Evolutionary conservation across 2,888 invertebrate species (phyloP).

Genomic region (Furcula furcula): DNA sequence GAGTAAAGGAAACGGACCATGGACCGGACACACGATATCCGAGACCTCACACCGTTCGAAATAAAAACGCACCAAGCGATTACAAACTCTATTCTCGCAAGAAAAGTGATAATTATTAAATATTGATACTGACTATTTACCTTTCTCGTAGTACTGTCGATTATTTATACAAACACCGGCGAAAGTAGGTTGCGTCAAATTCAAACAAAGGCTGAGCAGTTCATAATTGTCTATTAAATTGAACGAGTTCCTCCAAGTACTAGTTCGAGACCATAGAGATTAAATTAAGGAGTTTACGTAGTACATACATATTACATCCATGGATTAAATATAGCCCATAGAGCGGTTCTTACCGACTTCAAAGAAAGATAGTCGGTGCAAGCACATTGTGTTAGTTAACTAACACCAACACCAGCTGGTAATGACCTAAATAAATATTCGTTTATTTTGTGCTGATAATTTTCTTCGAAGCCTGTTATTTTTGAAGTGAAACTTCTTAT

Average conservation of each 20-base stretch:
- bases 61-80: slow-evolving; percentile 18
- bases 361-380: too few species aligned
- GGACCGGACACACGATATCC: slow-evolving; percentile 25
- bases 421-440: too few species aligned
- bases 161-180: slow-evolving; percentile 56
- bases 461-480: too few species aligned
- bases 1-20: slow-evolving; percentile 39
- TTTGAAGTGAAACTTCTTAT: too few species aligned
- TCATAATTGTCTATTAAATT: slow-evolving; percentile 29
- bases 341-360: too few species aligned
- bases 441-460: too few species aligned
- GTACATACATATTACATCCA: too few species aligned
- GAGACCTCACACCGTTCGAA: slow-evolving; percentile 26
- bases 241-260: slow-evolving; percentile 30
- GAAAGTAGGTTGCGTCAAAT: slow-evolving; percentile 49
- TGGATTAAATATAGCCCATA: too few species aligned
- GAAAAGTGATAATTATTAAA: slow-evolving; percentile 24
- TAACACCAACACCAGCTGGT: too few species aligned
- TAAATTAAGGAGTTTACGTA: too few species aligned
- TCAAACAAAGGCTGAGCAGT: slow-evolving; percentile 38
- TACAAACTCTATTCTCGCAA: slow-evolving; percentile 26
- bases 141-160: slow-evolving; percentile 57
- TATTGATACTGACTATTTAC: slow-evolving; percentile 38
- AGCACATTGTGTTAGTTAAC: too few species aligned
- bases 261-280: too few species aligned